A percentile compares a stretch with the other conserved stretches of the same genome.
phyloP scores from a whole-genome alignment of 2,888 invertebrate genomes.

The Drosophila ustulata region DNA sequence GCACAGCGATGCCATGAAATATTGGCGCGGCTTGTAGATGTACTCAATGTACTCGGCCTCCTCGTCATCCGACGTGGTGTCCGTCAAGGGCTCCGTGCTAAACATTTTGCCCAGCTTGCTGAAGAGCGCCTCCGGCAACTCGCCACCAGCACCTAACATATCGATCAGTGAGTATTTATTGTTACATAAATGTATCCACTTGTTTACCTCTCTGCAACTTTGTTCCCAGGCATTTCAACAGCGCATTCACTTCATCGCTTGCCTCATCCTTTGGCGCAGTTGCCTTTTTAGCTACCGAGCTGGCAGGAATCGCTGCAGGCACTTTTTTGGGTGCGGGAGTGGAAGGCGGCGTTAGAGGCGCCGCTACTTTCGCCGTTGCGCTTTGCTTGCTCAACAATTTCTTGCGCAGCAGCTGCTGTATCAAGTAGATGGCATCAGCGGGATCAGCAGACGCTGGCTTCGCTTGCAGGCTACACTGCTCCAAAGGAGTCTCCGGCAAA shows the following conservation, averaged over 20 bases:
- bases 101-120: slow-evolving; percentile 81
- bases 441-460: neutral
- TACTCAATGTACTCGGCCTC: slow-evolving; percentile 88
- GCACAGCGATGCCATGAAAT: slow-evolving; percentile 88
- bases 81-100: slow-evolving; percentile 77
- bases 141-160: slow-evolving; percentile 33
- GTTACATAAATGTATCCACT: neutral
- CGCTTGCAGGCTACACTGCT: neutral
- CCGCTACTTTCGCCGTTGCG: neutral
- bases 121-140: slow-evolving; percentile 68
- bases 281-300: neutral
- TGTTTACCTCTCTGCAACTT: slow-evolving; percentile 63
- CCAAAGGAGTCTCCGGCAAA: neutral
- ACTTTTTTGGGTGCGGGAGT: neutral
- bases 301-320: neutral
- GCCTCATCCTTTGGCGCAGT: slow-evolving; percentile 11
- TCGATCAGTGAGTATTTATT: neutral
- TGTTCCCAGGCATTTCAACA: slow-evolving; percentile 53
- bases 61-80: slow-evolving; percentile 84
- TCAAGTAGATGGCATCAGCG: slow-evolving; percentile 48
- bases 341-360: neutral
- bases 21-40: slow-evolving; percentile 88
- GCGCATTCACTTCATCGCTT: slow-evolving; percentile 44
- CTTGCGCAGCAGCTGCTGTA: slow-evolving; percentile 72
- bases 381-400: slow-evolving; percentile 63